Base-by-base conservation (phyloP, 2,888 invertebrate genomes). In the Aproaerema taeniolella region DNA sequence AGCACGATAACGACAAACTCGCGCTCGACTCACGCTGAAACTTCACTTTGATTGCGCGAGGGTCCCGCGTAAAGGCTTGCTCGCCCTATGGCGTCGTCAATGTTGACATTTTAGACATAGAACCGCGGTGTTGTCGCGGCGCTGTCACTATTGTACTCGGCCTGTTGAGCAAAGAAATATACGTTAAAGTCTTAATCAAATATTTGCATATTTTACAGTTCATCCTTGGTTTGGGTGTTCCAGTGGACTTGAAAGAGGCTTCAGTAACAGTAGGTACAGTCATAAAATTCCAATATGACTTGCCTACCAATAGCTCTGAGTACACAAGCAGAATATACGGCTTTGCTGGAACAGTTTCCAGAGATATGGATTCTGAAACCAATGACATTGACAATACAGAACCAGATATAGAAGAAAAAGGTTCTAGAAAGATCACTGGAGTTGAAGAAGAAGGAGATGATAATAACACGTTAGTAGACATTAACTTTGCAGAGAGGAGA, bases 181-280 rank as follows among this genome's bases (percentile, higher is more conserved):
- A n/a, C n/a, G n/a, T n/a, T n/a, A n/a, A n/a, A n/a, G n/a, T n/a
- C n/a, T n/a, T n/a, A n/a, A 20, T 6, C 8, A 20, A 20, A 20
- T 20, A 8, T 6, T 20, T 20, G 5, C 20, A 20, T 20, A 20
- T 57, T 53, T 75, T 78, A 29, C 71, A 92, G 92, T 88, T 92
- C 52, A 90, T 92, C 50, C 86, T 90, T 37, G 91, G 91, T 57
- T 76, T 92, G 41, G 91, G 92, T 59, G 76, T 92, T 15, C 91
- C 92, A 1, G 88, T 91, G 16, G 91, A 91, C 58, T 71, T 90
- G 10, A 88, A 88, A 63, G 88, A 89, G 58, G 83, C 89, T 49
- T 82, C 90, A 49, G 89, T 92, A 4, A 89, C 90, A 9, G 83
- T 90, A 24, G 91, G 92, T 1, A 88, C 89, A 7, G 91, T 91